phyloP scores from a whole-genome alignment of 2,888 invertebrate species.

The Pterostichus madidus region DNA sequence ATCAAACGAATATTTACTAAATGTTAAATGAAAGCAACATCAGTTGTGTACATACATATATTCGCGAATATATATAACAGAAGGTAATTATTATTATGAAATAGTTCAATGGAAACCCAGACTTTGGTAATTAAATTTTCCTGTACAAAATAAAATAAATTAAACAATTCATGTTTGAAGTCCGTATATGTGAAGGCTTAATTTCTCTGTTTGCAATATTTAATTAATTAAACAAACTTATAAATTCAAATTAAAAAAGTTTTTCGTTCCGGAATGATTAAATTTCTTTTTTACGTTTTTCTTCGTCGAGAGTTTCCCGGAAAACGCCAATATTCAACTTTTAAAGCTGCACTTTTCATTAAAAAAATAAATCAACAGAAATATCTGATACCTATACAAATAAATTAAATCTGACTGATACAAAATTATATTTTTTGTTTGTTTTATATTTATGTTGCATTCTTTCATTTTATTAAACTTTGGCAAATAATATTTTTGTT shows the following conservation, averaged over 20 bases:
- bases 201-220: constrained; percentile 22
- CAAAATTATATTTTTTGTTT: no score
- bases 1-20: no score
- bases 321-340: constrained; percentile 1
- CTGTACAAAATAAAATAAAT: no score
- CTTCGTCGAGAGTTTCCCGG: constrained; percentile 5
- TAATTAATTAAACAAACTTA: constrained; percentile 39
- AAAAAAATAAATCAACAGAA: constrained; percentile 13
- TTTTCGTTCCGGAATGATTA: constrained; percentile 32
- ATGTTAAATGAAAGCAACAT: no score
- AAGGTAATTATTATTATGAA: no score
- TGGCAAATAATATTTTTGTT: constrained; percentile 67
- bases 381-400: no score
- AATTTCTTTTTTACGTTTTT: constrained; percentile 41
- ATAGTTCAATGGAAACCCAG: no score
- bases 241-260: constrained; percentile 43
- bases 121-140: no score
- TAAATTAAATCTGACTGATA: no score
- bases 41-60: no score
- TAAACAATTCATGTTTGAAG: no score
- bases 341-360: constrained; percentile 10
- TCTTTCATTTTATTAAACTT: constrained; percentile 52
- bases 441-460: constrained; percentile 18
- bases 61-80: no score
- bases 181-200: not conserved